Conservation (phyloP, 2,888 invertebrate species). For the Yponomeuta sedellus region DNA sequence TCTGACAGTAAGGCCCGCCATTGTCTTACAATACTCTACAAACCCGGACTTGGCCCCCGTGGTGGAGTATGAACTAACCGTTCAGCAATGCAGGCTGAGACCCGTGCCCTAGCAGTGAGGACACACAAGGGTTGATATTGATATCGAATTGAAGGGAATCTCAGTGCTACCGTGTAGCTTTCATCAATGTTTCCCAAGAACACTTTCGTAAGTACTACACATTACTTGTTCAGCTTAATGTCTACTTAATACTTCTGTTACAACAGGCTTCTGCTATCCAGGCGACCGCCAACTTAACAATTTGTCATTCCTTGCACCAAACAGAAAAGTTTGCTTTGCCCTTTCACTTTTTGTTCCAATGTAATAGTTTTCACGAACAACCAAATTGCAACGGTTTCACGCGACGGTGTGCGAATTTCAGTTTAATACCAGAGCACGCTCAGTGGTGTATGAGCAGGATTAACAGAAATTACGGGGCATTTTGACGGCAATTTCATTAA, state of each 20-base stretch:
- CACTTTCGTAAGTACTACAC: too few relatives aligned
- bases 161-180: too few relatives aligned
- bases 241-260: not conserved
- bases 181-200: too few relatives aligned
- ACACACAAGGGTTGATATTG: too few relatives aligned
- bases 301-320: constrained; percentile 21
- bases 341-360: constrained; percentile 15
- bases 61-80: too few relatives aligned
- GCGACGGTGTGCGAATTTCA: not conserved
- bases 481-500: not conserved
- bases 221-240: too few relatives aligned
- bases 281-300: constrained; percentile 14
- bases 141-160: too few relatives aligned
- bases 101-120: too few relatives aligned
- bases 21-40: too few relatives aligned
- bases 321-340: constrained; percentile 13
- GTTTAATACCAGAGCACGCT: not conserved
- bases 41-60: too few relatives aligned
- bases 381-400: constrained; percentile 9
- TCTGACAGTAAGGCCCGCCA: too few relatives aligned
- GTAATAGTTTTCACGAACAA: constrained; percentile 13
- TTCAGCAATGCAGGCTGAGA: too few relatives aligned
- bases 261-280: constrained; percentile 5
- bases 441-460: not conserved
- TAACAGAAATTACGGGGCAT: not conserved